Conservation (phyloP, 2,888 invertebrate genomes). For the Reticulitermes lucifugus region DNA sequence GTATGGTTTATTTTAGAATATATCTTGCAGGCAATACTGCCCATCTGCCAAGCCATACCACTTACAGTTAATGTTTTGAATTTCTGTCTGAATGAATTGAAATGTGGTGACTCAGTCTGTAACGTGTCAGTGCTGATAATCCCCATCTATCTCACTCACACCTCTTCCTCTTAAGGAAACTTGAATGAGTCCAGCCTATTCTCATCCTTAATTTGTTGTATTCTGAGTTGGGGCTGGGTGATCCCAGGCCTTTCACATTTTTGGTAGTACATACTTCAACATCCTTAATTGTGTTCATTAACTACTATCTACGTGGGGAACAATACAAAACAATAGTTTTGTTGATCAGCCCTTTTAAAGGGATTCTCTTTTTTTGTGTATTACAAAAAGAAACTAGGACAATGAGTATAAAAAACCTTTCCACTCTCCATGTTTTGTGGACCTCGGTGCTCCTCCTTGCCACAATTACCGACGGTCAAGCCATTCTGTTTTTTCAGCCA, state of each 20-base stretch:
- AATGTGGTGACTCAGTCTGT: slow-evolving; percentile 54
- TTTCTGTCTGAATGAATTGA: slow-evolving; percentile 50
- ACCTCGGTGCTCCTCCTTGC: slow-evolving; percentile 45
- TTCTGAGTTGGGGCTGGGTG: slow-evolving; percentile 14
- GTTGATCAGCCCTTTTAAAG: slow-evolving; percentile 52
- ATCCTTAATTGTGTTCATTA: slow-evolving; percentile 50
- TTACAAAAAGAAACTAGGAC: slow-evolving; percentile 55
- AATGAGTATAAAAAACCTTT: slow-evolving; percentile 55
- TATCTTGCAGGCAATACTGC: slow-evolving; percentile 36
- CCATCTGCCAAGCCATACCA: slow-evolving; percentile 52
- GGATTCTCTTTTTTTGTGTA: slow-evolving; percentile 52
- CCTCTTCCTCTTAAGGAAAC: slow-evolving; percentile 39
- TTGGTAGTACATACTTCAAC: slow-evolving; percentile 42
- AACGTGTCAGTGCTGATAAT: slow-evolving; percentile 52
- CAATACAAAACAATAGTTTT: slow-evolving; percentile 54
- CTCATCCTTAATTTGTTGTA: slow-evolving; percentile 20
- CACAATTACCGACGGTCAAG: slow-evolving; percentile 28
- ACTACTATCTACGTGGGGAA: slow-evolving; percentile 52
- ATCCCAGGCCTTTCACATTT: slow-evolving; percentile 25
- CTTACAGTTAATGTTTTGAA: slow-evolving; percentile 45
- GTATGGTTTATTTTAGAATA: slow-evolving; percentile 48
- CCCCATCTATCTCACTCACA: slow-evolving; percentile 53
- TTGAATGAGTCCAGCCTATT: slow-evolving; percentile 38
- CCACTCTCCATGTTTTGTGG: slow-evolving; percentile 49
- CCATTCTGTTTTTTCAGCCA: slow-evolving; percentile 30